These are phyloP conservation scores for Meliscaeva auricollis DNA, from an alignment of 2,888 invertebrate species.

Conservation along the genomic window DNA sequence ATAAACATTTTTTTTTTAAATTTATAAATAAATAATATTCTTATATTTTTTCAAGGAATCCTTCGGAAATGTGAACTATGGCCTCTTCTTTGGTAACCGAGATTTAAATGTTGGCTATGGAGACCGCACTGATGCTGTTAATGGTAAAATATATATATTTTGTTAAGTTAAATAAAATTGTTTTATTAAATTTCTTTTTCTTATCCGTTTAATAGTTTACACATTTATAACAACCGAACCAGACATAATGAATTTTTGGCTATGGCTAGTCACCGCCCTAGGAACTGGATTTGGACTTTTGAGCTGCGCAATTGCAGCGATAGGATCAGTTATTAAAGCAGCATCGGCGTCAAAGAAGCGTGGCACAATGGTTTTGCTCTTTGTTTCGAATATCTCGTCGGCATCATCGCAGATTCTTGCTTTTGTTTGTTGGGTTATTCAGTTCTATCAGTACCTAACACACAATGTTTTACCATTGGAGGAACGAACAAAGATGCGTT, in stretches of 20 bases:
- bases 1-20: too few relatives aligned
- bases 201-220: conserved; percentile 78
- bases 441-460: conserved; percentile 92
- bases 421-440: conserved; percentile 92
- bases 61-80: conserved; percentile 92
- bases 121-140: conserved; percentile 90
- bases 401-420: conserved; percentile 91
- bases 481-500: conserved; percentile 89
- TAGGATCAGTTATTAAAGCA: conserved; percentile 83
- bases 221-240: conserved; percentile 81
- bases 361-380: conserved; percentile 81
- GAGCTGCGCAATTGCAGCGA: conserved; percentile 83
- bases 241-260: conserved; percentile 82
- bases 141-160: conserved; percentile 88
- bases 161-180: neutral
- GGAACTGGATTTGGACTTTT: conserved; percentile 83
- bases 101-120: conserved; percentile 93
- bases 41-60: conserved; percentile 77
- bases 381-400: conserved; percentile 84
- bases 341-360: conserved; percentile 83
- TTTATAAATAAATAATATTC: too few relatives aligned
- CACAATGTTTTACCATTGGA: conserved; percentile 92
- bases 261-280: conserved; percentile 83
- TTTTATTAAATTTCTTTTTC: conserved; percentile 13
- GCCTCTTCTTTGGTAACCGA: conserved; percentile 94